phyloP scores from a whole-genome alignment of 2,797 vertebrate genomes.

The Urocyon cinereoargenteus region DNA sequence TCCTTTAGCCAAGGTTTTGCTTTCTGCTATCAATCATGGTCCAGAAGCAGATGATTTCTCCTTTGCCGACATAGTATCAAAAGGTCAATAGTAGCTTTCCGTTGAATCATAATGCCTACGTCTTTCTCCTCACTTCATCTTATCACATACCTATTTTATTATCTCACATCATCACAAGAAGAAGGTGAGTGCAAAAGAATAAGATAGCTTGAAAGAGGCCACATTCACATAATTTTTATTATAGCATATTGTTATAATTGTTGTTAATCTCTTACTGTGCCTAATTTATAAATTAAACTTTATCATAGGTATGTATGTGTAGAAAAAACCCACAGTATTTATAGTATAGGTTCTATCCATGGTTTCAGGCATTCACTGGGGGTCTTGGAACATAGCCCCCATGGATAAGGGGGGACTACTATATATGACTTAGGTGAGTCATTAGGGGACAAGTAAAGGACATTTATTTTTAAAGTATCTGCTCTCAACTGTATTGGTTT shows the following conservation, averaged over 20 bases:
- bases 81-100: neutral
- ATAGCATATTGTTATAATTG: neutral
- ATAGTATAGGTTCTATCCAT: neutral
- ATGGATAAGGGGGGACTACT: neutral
- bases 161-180: neutral
- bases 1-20: neutral
- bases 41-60: neutral
- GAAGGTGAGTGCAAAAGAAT: neutral
- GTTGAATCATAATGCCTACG: accelerated
- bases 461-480: conserved; percentile 47
- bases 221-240: neutral
- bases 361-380: neutral
- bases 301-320: neutral
- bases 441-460: conserved; percentile 5
- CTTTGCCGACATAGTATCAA: neutral
- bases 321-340: neutral
- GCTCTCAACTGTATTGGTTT: conserved; percentile 28
- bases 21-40: neutral
- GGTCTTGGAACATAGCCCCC: neutral
- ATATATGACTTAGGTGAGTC: neutral
- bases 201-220: neutral
- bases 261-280: neutral
- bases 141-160: neutral
- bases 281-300: neutral
- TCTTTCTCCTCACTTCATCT: neutral